Percentiles rank a stretch among this genome's conserved stretches.
phyloP scores from a whole-genome alignment of 2,113 vertebrate genomes.

The Cyprinodon brontotheroides region DNA sequence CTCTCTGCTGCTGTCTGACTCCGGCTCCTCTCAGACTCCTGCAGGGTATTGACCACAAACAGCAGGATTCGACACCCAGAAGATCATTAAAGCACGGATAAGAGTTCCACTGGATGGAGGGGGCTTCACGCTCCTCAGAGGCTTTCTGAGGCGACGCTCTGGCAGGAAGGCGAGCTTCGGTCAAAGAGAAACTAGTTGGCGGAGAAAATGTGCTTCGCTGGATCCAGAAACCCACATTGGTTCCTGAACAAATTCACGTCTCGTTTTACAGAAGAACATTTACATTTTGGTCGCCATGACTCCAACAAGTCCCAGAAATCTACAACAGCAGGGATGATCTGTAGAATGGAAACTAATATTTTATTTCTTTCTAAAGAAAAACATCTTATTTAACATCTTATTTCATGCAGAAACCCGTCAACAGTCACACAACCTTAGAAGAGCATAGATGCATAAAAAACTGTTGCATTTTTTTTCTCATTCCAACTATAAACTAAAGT shows the following conservation, averaged over 20 bases:
- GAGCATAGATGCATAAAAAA: no score
- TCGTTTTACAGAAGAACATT: neutral
- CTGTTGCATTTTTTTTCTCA: no score
- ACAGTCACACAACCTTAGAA: no score
- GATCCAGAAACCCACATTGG: conserved; percentile 10
- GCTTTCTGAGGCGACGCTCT: conserved; percentile 1
- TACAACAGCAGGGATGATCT: no score
- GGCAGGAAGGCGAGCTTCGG: conserved; percentile 24
- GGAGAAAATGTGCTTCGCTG: conserved; percentile 1
- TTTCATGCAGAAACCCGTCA: no score
- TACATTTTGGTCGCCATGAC: no score
- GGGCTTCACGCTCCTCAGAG: conserved; percentile 13
- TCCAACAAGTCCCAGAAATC: no score
- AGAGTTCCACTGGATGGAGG: conserved; percentile 43
- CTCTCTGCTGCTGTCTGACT: conserved; percentile 22
- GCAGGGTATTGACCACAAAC: conserved; percentile 58
- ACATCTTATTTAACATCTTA: no score
- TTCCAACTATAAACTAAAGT: no score
- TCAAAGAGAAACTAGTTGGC: conserved; percentile 25
- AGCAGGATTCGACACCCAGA: conserved; percentile 48
- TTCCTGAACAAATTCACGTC: neutral
- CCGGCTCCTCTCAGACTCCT: conserved; percentile 41
- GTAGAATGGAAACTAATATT: no score
- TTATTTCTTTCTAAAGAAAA: no score
- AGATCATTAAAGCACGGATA: conserved; percentile 61